phyloP scores from a whole-genome alignment of 2,797 vertebrate species.

The Myotis daubentonii region DNA sequence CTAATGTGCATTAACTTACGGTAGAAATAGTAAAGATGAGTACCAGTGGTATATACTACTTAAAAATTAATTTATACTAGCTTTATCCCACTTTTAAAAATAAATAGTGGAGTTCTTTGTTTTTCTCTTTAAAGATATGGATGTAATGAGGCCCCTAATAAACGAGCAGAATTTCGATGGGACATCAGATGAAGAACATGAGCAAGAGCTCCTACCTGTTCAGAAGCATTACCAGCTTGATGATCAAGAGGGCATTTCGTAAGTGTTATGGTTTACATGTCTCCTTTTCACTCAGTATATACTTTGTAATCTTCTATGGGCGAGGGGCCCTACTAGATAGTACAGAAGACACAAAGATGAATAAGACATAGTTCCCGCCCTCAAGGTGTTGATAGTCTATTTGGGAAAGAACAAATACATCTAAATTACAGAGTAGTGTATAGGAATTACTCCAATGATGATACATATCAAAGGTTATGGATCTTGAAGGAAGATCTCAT shows the following conservation, averaged over 20 bases:
- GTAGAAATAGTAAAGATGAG: not conserved
- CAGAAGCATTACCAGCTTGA: slow-evolving; percentile 85
- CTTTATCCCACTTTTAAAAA: not conserved
- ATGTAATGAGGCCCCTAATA: slow-evolving; percentile 92
- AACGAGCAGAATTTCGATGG: slow-evolving; percentile 86
- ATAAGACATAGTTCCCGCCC: not conserved
- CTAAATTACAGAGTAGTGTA: not conserved
- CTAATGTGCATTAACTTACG: not conserved
- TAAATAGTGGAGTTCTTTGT: slow-evolving; percentile 17
- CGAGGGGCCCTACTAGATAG: not conserved
- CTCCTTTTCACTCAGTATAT: not conserved
- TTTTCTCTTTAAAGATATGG: slow-evolving; percentile 87
- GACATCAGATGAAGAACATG: slow-evolving; percentile 87
- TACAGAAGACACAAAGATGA: not conserved
- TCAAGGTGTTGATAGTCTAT: not conserved
- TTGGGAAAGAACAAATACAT: slow-evolving; percentile 7
- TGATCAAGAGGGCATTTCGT: slow-evolving; percentile 88
- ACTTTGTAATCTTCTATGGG: not conserved
- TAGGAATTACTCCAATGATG: not conserved
- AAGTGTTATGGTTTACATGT: slow-evolving; percentile 71
- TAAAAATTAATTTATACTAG: not conserved
- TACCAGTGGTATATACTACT: not conserved
- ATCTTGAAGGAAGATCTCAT: not conserved
- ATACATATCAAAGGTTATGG: accelerated
- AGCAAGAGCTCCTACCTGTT: slow-evolving; percentile 80